Evolutionary conservation across 2,797 vertebrate species (phyloP), one percentile per base, ranked within the genome.

Genomic region (Anguilla obscura): DNA sequence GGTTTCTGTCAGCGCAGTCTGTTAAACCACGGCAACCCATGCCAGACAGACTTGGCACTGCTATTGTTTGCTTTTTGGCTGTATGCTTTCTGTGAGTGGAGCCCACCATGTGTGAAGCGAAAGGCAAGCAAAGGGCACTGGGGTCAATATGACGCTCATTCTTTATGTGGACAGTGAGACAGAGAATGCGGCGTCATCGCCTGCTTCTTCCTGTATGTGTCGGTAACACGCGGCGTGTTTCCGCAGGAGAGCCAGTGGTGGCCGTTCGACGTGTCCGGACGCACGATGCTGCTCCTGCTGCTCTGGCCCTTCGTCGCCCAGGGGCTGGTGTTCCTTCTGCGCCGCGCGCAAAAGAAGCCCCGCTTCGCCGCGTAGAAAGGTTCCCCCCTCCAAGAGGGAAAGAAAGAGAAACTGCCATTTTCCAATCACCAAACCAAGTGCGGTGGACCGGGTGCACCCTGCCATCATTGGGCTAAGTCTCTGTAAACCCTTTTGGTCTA

Each of bases 261-360:
- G 96, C 95, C 95, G 0, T 94, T 97, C 50, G 90, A 94, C 0
- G 88, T 95, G 87, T 97, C 97, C 0, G 94, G 92, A 0, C 95
- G 86, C 84, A 96, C 96, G 0, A 86, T 98, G 24, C 89, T 98
- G 79, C 96, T 99, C 92, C 94, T 99, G 87, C 33, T 98, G 88
- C 74, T 98, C 85, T 99, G 98, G 98, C 98, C 98, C 24, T 97
- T 99, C 63, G 52, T 97, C 0, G 96, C 96, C 87, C 97, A 98
- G 93, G 97, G 96, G 92, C 91, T 99, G 87, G 92, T 97, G 86
- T 91, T 93, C 90, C 93, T 95, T 84, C 87, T 97, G 87, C 92
- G 86, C 88, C 93, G 91, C 88, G 91, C 89, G 85, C 93, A 93
- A 58, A 93, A 80, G 91, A 94, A 92, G 79, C 86, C 88, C 24